These are phyloP conservation scores for Bombus confusus DNA, from an alignment of 1,140 invertebrate genomes.

Conservation along the genomic window DNA sequence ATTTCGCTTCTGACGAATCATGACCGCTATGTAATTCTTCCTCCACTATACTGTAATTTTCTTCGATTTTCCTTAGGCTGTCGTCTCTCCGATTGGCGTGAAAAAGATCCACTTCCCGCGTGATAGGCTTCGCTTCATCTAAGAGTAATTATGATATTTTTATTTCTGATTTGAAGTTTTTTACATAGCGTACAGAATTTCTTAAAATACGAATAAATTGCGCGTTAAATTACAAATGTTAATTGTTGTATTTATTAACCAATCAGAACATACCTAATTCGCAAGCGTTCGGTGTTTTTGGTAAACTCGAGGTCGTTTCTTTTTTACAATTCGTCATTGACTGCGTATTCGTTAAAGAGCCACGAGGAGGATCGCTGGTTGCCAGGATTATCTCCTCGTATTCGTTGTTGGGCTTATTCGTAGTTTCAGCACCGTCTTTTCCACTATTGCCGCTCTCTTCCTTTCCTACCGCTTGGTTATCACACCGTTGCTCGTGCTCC, in stretches of 20 bases:
- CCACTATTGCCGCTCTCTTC: constrained; percentile 16
- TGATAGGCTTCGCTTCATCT: background rate
- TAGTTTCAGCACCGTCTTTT: background rate
- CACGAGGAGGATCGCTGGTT: background rate
- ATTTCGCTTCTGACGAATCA: background rate
- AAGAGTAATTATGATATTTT: background rate
- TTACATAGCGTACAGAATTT: background rate
- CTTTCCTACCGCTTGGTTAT: background rate
- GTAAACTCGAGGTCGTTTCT: background rate
- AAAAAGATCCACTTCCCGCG: too few relatives aligned
- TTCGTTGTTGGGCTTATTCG: background rate
- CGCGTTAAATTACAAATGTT: too few relatives aligned
- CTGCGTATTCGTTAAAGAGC: background rate
- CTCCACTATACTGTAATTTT: background rate
- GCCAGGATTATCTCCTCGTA: constrained; percentile 9
- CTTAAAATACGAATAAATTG: background rate
- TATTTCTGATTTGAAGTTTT: background rate
- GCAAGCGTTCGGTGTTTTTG: background rate
- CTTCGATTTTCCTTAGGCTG: background rate
- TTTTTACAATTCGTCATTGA: background rate
- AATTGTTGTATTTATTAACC: background rate
- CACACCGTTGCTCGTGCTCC: constrained; percentile 17
- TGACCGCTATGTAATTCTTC: background rate
- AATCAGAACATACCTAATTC: background rate
- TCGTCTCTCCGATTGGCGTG: background rate